Evolutionary conservation across 2,888 invertebrate species (phyloP), one percentile per base, ranked within the genome.

Genomic region (Agrypnus murinus): DNA sequence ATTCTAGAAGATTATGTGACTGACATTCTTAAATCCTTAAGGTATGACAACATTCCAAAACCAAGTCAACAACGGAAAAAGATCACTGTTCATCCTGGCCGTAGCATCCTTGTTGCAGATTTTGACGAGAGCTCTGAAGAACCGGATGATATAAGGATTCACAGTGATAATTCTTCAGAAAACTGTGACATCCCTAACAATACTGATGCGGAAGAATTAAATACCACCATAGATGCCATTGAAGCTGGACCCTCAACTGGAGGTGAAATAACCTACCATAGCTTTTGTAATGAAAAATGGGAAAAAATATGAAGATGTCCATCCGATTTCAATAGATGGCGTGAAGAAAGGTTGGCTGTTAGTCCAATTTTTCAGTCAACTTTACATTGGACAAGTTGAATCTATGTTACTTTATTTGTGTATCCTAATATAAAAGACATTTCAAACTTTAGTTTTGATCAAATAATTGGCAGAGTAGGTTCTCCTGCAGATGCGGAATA

Each of bases 21-120:
- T 10, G 14, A 14, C 15, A 46, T 46, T 17, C 10, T 46, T 7
- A 15, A 46, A 17, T 46, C 46, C 9, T 19, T 19, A 19, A 46
- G 46, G 9, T 40, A 40, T 7, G 19, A 46, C 4, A 46, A 17
- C 19, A 17, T 46, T 2, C 46, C 46, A 15, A 46, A 46, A 46
- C 46, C 46, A 46, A 46, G 19, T 17, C 46, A 40, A 40, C 40
- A 40, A 40, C n/a, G 40, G 14, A 40, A 40, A n/a, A 40, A 40
- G n/a, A 14, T 40, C 40, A 40, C 12, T 40, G 40, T 40, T 40
- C 5, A 14, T 6, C 40, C 40, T 10, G 40, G 14, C n/a, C 14
- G 40, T 40, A 40, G 12, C 40, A 14, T 40, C 6, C n/a, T 14
- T 14, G 40, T 6, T 40, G 4, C 12, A 6, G 40, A 40, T 40